phyloP scores from a whole-genome alignment of 2,113 vertebrate species.

The Brachyistius frenatus region DNA sequence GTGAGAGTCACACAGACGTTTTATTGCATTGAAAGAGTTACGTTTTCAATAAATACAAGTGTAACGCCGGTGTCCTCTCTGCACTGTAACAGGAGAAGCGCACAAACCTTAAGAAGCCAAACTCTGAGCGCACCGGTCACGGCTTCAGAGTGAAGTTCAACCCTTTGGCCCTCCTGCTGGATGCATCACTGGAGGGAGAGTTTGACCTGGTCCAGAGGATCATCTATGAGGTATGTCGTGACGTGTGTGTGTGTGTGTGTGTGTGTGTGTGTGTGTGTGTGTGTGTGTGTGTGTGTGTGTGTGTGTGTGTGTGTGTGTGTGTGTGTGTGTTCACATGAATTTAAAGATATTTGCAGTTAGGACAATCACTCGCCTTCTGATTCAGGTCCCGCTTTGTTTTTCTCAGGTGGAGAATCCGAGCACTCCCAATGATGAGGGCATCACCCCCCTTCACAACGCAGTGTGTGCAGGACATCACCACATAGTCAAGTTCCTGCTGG shows the following conservation, averaged over 20 bases:
- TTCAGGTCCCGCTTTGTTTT: neutral
- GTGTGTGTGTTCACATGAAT: neutral
- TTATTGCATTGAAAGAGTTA: neutral
- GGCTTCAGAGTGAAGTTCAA: slow-evolving; percentile 97
- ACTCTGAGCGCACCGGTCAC: slow-evolving; percentile 94
- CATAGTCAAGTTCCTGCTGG: slow-evolving; percentile 96
- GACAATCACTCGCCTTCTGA: neutral
- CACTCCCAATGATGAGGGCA: slow-evolving; percentile 97
- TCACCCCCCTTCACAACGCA: slow-evolving; percentile 96
- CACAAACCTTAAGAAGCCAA: slow-evolving; percentile 97
- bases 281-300: neutral
- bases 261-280: too few species aligned
- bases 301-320: too few species aligned
- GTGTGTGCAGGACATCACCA: slow-evolving; percentile 98
- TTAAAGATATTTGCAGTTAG: slow-evolving; percentile 2
- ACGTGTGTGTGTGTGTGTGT: neutral
- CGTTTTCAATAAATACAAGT: neutral
- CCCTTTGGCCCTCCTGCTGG: slow-evolving; percentile 94
- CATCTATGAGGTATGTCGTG: slow-evolving; percentile 92
- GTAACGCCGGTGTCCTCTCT: neutral
- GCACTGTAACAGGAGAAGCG: slow-evolving; percentile 88
- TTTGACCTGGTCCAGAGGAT: slow-evolving; percentile 98
- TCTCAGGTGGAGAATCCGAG: slow-evolving; percentile 96
- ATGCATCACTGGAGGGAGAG: slow-evolving; percentile 96
- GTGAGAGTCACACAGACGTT: slow-evolving; percentile 79